Evolutionary conservation across 2,888 invertebrate species (phyloP), one percentile per base, ranked within the genome.

Genomic region (Eupithecia dodoneata): DNA sequence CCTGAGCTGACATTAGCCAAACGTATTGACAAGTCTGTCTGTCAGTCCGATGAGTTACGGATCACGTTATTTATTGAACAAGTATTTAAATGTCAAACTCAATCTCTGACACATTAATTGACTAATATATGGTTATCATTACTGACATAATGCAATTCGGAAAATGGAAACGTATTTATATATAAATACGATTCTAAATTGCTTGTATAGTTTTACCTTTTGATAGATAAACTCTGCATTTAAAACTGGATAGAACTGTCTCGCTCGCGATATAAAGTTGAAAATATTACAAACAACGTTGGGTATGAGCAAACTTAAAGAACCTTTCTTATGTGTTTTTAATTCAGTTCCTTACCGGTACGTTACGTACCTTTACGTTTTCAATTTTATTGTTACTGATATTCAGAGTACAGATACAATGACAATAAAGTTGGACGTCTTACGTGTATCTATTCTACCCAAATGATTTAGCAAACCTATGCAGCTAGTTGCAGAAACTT

Each of bases 31-130:
- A 82, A 79, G 66, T 80, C 74, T 75, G 73, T 79, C 78, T 82
- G 82, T 81, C 77, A 76, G 49, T 63, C n/a, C 42, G 72, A 80
- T 85, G 84, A 84, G 80, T 84, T 84, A 85, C 82, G 73, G 70
- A 71, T 41, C 52, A 18, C 15, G 63, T 47, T 71, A 74, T 77
- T 71, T 55, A 70, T 73, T 72, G 59, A 70, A 65, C 74, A 72
- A 59, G 65, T 77, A 74, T 79, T 79, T 77, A 72, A 77, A 77
- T 79, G 77, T 77, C 79, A 77, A 75, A 76, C 30, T 70, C 77
- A 72, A 74, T 77, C 59, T 74, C 65, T 74, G 65, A 70, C 72
- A 74, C 70, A 71, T 69, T 69, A 74, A 74, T 71, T 74, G 45
- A 30, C n/a, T 70, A 74, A 77, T 74, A 72, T 77, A 59, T 71